Evolutionary conservation across 2,113 vertebrate species (phyloP), one percentile per base, ranked within the genome.

Genomic region (Aix galericulata): DNA sequence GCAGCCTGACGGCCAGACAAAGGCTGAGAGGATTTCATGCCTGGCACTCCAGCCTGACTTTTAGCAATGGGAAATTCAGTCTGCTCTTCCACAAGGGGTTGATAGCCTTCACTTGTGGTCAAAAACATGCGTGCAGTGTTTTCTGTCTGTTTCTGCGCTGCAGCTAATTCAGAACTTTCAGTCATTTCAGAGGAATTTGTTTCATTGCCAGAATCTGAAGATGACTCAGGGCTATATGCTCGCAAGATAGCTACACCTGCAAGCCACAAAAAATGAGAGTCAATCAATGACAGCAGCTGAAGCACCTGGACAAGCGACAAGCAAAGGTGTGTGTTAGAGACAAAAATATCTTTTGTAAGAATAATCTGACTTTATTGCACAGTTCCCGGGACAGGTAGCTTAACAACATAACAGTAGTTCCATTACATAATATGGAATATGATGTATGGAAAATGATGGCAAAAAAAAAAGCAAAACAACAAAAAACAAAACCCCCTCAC

Each of bases 131-230:
- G 99, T 94, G 99, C 97, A 89, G 98, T 97, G 96, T 97, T 99
- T 94, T 99, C 99, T 0, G 98, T 98, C 96, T 99, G 99, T 96
- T 99, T 99, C 97, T 99, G 99, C 85, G 99, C 99, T 5, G 98
- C 95, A 9, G 99, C 98, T 98, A 99, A 96, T 98, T 99, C 99
- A 58, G 99, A 99, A 97, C 98, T 99, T 98, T 99, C 99, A 58
- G 99, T 99, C 99, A 99, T 99, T 98, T 99, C 99, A 52, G 99
- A 99, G 86, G 99, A 99, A 97, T 99, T 99, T 92, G 99, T 99
- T 97, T 99, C 99, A 97, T 99, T 99, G 97, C 99, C 99, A 93
- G 99, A 99, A 99, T 99, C 99, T 83, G 99, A 99, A 42, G 99
- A 99, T 48, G 99, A 99, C 97, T 99, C 99, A 8, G 99, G 99